Conservation (phyloP, 1,140 invertebrate genomes). For the Calycopis cecrops region DNA sequence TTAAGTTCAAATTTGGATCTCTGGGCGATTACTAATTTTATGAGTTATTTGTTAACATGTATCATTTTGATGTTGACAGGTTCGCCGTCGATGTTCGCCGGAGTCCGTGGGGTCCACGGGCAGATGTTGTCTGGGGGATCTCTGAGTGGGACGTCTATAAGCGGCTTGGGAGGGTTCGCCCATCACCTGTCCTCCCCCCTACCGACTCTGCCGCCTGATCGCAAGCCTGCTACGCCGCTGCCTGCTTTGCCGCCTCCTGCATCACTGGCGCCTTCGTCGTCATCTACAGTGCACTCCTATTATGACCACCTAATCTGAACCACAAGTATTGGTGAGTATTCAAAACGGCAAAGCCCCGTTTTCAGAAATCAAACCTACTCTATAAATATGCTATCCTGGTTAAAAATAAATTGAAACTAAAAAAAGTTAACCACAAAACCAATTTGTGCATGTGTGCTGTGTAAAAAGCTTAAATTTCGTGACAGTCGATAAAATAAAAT, state of each 20-base stretch:
- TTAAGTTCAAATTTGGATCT: too few species aligned
- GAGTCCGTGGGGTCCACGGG: conserved; percentile 55
- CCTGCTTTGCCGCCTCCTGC: conserved; percentile 31
- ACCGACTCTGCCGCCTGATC: conserved; percentile 41
- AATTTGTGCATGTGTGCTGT: too few species aligned
- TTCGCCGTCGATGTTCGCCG: conserved; percentile 52
- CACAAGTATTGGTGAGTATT: too few species aligned
- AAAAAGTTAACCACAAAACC: too few species aligned
- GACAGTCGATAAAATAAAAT: too few species aligned
- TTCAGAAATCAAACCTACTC: too few species aligned
- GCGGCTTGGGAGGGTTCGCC: conserved; percentile 45
- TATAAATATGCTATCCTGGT: too few species aligned
- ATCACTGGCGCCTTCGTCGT: conserved; percentile 32
- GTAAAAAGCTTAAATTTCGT: too few species aligned
- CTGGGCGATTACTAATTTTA: too few species aligned
- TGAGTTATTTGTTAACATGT: background rate
- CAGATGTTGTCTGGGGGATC: conserved; percentile 53
- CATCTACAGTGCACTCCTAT: conserved; percentile 40
- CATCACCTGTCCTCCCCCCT: conserved; percentile 40
- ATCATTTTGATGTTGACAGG: conserved; percentile 33
- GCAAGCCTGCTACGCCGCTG: conserved; percentile 51
- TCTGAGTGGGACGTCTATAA: conserved; percentile 37
- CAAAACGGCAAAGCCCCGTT: too few species aligned
- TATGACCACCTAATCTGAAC: conserved; percentile 42
- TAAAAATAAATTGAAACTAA: too few species aligned